Evolutionary conservation across 2,888 invertebrate species (phyloP).

Genomic region (Timema cristinae): DNA sequence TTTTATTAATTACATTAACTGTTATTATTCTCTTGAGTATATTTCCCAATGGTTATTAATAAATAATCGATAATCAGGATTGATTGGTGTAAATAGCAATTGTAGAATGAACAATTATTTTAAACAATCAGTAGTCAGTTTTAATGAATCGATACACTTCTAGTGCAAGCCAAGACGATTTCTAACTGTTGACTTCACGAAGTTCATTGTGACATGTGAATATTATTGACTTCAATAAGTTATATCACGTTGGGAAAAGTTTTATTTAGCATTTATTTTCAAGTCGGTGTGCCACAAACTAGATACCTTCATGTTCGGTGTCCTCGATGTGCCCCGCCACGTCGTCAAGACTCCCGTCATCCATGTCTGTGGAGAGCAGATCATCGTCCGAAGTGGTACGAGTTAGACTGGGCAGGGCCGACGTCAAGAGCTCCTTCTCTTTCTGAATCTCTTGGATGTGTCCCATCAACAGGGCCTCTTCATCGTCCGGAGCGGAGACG

Average conservation of each 20-base stretch:
- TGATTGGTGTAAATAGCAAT: background rate
- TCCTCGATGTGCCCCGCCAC: slow-evolving; percentile 32
- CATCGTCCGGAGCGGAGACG: slow-evolving; percentile 53
- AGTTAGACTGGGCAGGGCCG: slow-evolving; percentile 73
- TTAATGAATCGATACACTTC: no score
- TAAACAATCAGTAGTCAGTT: no score
- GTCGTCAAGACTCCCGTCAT: slow-evolving; percentile 63
- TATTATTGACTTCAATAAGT: no score
- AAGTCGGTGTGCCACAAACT: background rate
- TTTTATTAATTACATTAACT: background rate
- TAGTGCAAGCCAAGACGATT: no score
- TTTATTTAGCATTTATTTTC: background rate
- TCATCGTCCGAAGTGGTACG: slow-evolving; percentile 87
- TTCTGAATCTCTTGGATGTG: slow-evolving; percentile 78
- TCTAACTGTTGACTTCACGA: no score
- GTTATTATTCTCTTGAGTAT: no score
- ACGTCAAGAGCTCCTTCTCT: slow-evolving; percentile 76
- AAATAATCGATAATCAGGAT: background rate
- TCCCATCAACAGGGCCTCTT: slow-evolving; percentile 69
- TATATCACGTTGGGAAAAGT: no score
- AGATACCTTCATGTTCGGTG: slow-evolving; percentile 29
- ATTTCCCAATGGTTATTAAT: no score
- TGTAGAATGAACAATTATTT: background rate
- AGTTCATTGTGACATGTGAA: no score
- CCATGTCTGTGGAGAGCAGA: slow-evolving; percentile 72